Percentiles rank a stretch among this genome's conserved stretches.
Conservation (phyloP, 2,888 invertebrate species). For the Therioaphis trifolii region DNA sequence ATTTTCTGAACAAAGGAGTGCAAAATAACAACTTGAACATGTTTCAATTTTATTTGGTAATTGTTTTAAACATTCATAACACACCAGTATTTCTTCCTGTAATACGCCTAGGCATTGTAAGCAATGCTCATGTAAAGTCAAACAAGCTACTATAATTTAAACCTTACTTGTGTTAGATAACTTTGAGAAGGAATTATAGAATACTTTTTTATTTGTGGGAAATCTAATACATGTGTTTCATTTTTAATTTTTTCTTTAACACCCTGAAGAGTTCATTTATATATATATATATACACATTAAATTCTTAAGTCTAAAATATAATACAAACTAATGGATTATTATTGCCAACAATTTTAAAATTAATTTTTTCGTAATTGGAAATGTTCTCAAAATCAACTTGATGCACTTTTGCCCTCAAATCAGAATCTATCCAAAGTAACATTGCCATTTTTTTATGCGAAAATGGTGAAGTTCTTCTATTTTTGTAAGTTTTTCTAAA, state of each 20-base stretch:
- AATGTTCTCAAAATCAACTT: background rate
- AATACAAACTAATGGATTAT: background rate
- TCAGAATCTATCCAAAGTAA: slow-evolving; percentile 25
- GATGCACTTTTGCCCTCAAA: background rate
- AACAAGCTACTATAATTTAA: background rate
- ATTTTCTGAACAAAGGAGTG: slow-evolving; percentile 36
- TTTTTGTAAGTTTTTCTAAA: slow-evolving; percentile 30
- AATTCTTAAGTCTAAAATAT: background rate
- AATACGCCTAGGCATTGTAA: slow-evolving; percentile 1
- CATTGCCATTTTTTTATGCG: slow-evolving; percentile 15
- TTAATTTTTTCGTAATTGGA: background rate
- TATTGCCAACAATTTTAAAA: background rate
- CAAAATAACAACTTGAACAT: slow-evolving; percentile 52
- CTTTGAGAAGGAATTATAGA: background rate
- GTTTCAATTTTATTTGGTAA: background rate
- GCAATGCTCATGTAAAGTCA: background rate
- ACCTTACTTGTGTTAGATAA: slow-evolving; percentile 13
- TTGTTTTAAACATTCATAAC: slow-evolving; percentile 46
- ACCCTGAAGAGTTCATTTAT: background rate
- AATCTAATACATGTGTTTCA: background rate
- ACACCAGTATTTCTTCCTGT: slow-evolving; percentile 48
- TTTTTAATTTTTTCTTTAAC: background rate
- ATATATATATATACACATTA: background rate
- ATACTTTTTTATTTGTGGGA: background rate
- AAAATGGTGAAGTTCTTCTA: background rate